Percentiles rank a stretch among this genome's conserved stretches.
These are phyloP conservation scores for Tiliacea aurago DNA, from an alignment of 2,888 invertebrate genomes.

Conservation along the genomic window DNA sequence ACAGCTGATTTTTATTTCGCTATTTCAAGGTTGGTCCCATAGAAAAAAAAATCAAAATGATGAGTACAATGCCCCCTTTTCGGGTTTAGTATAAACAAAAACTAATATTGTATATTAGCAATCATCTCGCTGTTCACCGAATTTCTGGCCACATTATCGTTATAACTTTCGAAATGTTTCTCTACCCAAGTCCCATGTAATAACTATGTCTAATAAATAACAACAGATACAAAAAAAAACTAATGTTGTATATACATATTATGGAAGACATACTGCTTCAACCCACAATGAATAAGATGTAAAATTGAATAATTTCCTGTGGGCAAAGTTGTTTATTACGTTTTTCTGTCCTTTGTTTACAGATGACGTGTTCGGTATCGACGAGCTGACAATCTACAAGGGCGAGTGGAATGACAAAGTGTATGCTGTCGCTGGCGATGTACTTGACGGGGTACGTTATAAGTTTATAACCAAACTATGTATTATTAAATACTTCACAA, in stretches of 20 bases:
- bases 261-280: neutral
- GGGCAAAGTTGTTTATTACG: neutral
- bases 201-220: too few species aligned
- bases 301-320: neutral
- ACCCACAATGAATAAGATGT: neutral
- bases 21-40: too few species aligned
- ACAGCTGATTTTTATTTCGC: too few species aligned
- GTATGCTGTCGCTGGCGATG: conserved; percentile 97
- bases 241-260: too few species aligned
- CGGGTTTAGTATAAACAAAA: too few species aligned
- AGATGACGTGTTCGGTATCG: conserved; percentile 98
- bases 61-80: too few species aligned
- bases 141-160: neutral
- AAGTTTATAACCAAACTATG: conserved; percentile 71
- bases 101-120: too few species aligned
- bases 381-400: conserved; percentile 97
- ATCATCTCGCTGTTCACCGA: neutral
- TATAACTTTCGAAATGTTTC: neutral
- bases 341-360: conserved; percentile 69
- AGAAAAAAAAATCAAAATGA: too few species aligned
- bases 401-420: conserved; percentile 97
- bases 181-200: neutral
- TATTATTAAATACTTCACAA: neutral
- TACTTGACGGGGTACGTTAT: conserved; percentile 97
- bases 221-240: too few species aligned